Conservation (phyloP, 2,113 vertebrate genomes). For the Ceyx cyanopectus region DNA sequence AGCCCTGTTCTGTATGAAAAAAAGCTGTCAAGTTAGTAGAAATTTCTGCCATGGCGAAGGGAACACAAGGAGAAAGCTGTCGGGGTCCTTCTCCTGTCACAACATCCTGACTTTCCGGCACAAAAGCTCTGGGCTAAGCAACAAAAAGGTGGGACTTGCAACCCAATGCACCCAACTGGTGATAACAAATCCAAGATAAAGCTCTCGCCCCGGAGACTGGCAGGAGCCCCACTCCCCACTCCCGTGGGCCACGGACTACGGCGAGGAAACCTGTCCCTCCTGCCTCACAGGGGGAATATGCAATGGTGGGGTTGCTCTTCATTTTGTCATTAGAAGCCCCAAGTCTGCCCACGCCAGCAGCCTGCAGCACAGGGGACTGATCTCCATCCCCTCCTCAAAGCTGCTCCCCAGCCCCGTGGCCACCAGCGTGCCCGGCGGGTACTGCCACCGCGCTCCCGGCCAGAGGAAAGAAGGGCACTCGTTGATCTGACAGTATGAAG, state of each 20-base stretch:
- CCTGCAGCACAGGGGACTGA: background rate
- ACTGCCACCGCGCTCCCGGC: too few relatives aligned
- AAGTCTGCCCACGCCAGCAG: background rate
- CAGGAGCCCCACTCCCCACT: background rate
- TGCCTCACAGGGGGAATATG: background rate
- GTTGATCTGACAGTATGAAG: background rate
- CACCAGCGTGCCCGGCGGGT: fast-evolving
- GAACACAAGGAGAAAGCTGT: slow-evolving; percentile 57
- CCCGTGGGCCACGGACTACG: background rate
- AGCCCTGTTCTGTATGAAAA: slow-evolving; percentile 65
- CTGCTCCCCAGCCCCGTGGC: background rate
- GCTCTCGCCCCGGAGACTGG: background rate
- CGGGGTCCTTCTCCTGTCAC: slow-evolving; percentile 26
- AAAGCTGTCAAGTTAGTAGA: slow-evolving; percentile 64
- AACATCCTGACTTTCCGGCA: slow-evolving; percentile 5
- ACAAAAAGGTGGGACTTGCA: slow-evolving; percentile 33
- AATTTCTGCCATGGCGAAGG: slow-evolving; percentile 49
- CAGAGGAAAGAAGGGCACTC: background rate
- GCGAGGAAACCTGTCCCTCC: background rate
- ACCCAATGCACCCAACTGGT: background rate
- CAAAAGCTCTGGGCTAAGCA: slow-evolving; percentile 50
- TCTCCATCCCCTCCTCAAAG: background rate
- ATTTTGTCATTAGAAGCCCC: slow-evolving; percentile 24
- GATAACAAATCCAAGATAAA: slow-evolving; percentile 16
- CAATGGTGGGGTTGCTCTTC: background rate